Evolutionary conservation across 2,888 invertebrate genomes (phyloP).

Genomic region (Adineta ricciae): DNA sequence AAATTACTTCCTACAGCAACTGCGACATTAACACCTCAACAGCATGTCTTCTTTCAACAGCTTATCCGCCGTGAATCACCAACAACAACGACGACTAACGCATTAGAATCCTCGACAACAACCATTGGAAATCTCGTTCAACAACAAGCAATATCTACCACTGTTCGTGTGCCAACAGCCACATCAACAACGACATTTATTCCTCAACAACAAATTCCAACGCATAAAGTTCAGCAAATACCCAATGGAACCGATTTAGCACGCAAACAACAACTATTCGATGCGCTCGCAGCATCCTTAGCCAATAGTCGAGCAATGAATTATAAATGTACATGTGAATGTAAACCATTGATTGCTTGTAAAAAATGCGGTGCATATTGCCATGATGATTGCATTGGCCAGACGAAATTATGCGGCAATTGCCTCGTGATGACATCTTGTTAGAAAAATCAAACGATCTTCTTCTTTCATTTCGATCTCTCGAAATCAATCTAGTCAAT

Average conservation of each 20-base stretch:
- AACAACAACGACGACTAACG: neutral
- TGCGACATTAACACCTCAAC: neutral
- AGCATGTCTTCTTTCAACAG: neutral
- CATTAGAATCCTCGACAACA: neutral
- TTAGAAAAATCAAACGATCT: too few relatives aligned
- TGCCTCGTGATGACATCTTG: neutral
- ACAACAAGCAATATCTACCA: neutral
- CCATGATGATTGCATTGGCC: conserved; percentile 19
- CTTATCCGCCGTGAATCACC: neutral
- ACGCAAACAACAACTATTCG: neutral
- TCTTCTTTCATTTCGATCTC: neutral
- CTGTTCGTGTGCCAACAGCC: neutral
- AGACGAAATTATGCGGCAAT: conserved; percentile 18
- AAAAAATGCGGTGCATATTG: conserved; percentile 21
- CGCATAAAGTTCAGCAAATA: neutral
- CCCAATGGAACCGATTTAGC: neutral
- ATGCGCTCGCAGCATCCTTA: neutral
- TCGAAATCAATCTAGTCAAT: neutral
- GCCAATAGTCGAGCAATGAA: neutral
- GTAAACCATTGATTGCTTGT: conserved; percentile 13
- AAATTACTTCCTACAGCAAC: neutral
- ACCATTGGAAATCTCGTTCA: neutral
- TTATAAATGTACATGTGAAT: conserved; percentile 23
- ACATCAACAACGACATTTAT: neutral
- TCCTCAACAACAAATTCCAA: neutral